phyloP scores from a whole-genome alignment of 2,888 invertebrate genomes.

The Lycophotia porphyrea region DNA sequence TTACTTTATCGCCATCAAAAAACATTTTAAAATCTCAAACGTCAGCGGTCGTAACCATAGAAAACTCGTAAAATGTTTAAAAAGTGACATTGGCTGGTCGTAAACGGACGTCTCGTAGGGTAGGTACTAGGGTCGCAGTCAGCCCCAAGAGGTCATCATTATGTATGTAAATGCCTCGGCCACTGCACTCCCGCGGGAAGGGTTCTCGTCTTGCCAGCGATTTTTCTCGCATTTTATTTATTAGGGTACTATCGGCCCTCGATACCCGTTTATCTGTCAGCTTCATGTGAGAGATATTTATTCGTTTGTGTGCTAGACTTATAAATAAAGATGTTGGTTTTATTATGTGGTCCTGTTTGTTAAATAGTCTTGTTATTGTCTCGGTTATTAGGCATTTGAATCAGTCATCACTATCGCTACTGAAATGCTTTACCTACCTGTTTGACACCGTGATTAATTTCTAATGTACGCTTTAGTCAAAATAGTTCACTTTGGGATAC shows the following conservation, averaged over 20 bases:
- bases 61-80: conserved; percentile 53
- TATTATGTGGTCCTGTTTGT: not conserved
- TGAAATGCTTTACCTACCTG: not conserved
- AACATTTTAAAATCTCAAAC: conserved; percentile 32
- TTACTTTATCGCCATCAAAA: not conserved
- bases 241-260: conserved; percentile 71
- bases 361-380: not conserved
- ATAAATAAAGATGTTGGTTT: conserved; percentile 25
- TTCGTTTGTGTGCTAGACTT: conserved; percentile 42
- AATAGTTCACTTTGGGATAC: too few species aligned
- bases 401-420: not conserved
- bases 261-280: conserved; percentile 68
- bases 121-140: conserved; percentile 41
- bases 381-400: not conserved
- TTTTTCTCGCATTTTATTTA: conserved; percentile 79
- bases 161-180: conserved; percentile 75
- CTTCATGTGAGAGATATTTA: conserved; percentile 67
- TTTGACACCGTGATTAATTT: not conserved
- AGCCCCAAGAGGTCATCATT: conserved; percentile 72
- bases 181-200: conserved; percentile 70
- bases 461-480: not conserved
- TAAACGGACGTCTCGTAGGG: conserved; percentile 35
- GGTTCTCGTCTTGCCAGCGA: conserved; percentile 73
- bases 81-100: conserved; percentile 49
- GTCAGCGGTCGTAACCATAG: conserved; percentile 27